Evolutionary conservation across 2,113 vertebrate species (phyloP).

Genomic region (Callaeas wilsoni): DNA sequence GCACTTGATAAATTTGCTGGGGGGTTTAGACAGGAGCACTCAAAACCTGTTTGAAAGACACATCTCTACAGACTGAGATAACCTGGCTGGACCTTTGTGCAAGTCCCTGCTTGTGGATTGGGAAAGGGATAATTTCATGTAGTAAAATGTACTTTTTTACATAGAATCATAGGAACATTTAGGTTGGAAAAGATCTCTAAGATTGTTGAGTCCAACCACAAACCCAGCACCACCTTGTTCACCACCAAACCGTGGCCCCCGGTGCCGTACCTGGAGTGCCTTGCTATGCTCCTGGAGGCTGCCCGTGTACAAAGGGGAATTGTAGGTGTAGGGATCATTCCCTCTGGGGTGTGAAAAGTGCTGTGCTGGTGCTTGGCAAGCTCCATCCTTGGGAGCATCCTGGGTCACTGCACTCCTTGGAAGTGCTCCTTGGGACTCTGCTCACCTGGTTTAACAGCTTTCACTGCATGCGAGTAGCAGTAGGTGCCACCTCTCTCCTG

Average conservation of each 20-base stretch:
- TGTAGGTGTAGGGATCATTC: neutral
- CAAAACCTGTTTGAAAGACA: neutral
- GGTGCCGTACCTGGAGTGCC: rapidly evolving
- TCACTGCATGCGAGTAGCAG: constrained; percentile 74
- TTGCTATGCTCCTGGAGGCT: constrained; percentile 50
- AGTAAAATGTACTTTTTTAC: neutral
- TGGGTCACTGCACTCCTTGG: neutral
- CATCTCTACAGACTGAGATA: neutral
- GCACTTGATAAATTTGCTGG: neutral
- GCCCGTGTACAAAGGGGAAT: neutral
- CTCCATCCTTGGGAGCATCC: neutral
- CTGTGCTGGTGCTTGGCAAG: constrained; percentile 1
- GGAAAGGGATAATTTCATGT: neutral
- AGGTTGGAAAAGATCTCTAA: neutral
- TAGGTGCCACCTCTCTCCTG: constrained; percentile 31
- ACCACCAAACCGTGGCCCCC: neutral
- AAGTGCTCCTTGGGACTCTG: constrained; percentile 2
- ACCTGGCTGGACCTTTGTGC: neutral
- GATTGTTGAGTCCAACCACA: neutral
- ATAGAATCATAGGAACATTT: neutral
- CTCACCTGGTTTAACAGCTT: constrained; percentile 59
- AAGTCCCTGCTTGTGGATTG: neutral
- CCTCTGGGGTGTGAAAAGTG: neutral
- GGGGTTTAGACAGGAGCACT: neutral
- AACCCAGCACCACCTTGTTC: neutral